Base-by-base conservation (phyloP, 2,113 vertebrate genomes). In the Tringa solitaria region DNA sequence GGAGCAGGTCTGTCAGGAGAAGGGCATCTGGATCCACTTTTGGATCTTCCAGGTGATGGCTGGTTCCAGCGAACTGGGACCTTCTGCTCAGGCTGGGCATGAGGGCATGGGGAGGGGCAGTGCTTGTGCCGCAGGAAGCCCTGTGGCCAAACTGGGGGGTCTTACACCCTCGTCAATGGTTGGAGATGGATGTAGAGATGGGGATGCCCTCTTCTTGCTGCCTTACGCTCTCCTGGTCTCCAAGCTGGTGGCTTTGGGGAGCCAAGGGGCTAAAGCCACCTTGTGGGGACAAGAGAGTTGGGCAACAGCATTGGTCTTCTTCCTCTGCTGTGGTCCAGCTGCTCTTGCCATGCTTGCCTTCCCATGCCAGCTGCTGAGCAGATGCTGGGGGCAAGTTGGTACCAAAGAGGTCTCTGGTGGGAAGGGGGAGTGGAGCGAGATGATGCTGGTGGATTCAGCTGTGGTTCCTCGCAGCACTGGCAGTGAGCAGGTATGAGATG, bases 401-500 rank as follows among this genome's bases (percentile, higher is more conserved):
- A 22, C 70, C 23, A 10, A 3, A 61, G 69, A 30, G 33, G 32
- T 12, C 32, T 24, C 33, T 27, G 69, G 56, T 67, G 78, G 41
- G 46, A 61, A 59, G 24, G 33, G 37, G 32, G 32, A 13, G 35
- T 1, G 73, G 4, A 30, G 81, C 10, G 9, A 1, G 43, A 8
- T 0, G 3, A 20, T 2, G 10, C 33, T 12, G 69, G 78, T 28
- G 63, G 50, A 9, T 45, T 48, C 63, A 35, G 72, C 91, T 45
- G 83, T 32, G 41, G 54, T 83, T 79, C 35, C n/a, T 10, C 33
- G 76, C 83, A 33, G 78, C 6, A 0, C 74, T 68, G 92, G 78
- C 60, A 60, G 50, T 0, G 7, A 48, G 23, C 0, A 2, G 53
- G 7, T 27, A 2, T 2, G 63, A 27, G 68, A n/a, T 0, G 14